Base-by-base conservation (phyloP, 1,140 invertebrate genomes). In the Latrodectus geometricus region DNA sequence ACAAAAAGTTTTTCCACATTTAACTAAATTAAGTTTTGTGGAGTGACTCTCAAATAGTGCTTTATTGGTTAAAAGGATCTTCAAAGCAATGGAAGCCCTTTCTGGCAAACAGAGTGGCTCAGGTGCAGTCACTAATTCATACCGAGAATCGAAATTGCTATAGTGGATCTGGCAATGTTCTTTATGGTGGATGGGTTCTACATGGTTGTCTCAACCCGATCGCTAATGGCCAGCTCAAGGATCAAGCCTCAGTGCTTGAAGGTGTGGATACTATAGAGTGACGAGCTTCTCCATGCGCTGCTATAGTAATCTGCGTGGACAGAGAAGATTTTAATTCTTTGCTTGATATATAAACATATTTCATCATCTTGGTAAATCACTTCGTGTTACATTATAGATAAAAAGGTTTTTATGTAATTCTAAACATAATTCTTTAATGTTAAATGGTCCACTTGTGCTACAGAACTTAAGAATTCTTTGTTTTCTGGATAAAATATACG, bases 11-110 rank as follows among this genome's bases (percentile, higher is more conserved):
- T 65, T 65, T 7, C 61, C 61, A 14, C 12, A 11, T 15, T 15
- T 65, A 2, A 65, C 61, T 65, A 14, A 61, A n/a, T 12, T 9
- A n/a, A n/a, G n/a, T n/a, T n/a, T n/a, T n/a, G n/a, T 90, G 88
- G 85, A 89, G 89, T 12, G 91, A 92, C 88, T 92, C 91, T 3
- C 89, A 86, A 14, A 89, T 92, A 11, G 89, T 90, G 8, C 74
- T 91, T 14, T 52, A 88, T 9, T 92, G 91, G 91, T 85, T 92
- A 4, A 83, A 87, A 52, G 86, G 66, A 50, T 54, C 88, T n/a
- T 88, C 8, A 74, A 83, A 23, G 72, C 77, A 35, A 48, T 89
- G 90, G 87, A 90, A 92, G 88, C 89, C 89, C 0, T 92, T 90
- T 88, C 90, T 92, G 0, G 89, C 86, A 0, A 91, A 92, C 88